Percentiles rank a stretch among this genome's conserved stretches.
phyloP scores from a whole-genome alignment of 2,888 invertebrate genomes.

The Aporophyla nigra region DNA sequence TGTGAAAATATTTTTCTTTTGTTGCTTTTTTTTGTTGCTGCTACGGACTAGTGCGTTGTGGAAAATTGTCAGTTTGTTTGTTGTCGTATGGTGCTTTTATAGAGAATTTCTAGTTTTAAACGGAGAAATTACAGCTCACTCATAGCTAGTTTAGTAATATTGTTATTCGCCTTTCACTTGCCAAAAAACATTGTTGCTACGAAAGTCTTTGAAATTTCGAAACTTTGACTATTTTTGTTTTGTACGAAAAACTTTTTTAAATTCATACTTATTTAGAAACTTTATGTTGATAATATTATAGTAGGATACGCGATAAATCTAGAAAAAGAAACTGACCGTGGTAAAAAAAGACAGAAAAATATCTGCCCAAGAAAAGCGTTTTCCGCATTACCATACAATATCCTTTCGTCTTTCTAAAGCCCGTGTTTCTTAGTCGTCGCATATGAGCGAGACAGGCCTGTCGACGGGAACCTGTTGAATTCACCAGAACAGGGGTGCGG shows the following conservation, averaged over 20 bases:
- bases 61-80: conserved; percentile 8
- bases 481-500: conserved; percentile 78
- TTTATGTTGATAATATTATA: too few species aligned
- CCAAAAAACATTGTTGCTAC: neutral
- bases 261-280: too few species aligned
- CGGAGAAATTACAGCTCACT: neutral
- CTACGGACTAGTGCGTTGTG: conserved; percentile 53
- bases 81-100: conserved; percentile 3
- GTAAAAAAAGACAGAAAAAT: neutral
- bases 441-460: conserved; percentile 74
- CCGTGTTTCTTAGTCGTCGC: conserved; percentile 61
- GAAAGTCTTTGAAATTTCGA: neutral
- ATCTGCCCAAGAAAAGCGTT: neutral
- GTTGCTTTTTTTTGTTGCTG: conserved; percentile 45
- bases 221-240: neutral
- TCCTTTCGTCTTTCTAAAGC: conserved; percentile 39
- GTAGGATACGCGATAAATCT: too few species aligned
- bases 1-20: conserved; percentile 64
- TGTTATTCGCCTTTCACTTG: neutral
- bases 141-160: neutral
- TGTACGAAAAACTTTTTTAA: neutral
- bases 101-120: conserved; percentile 5
- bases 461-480: conserved; percentile 86
- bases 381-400: conserved; percentile 5
- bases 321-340: too few species aligned